These are phyloP conservation scores for Athetis lepigone DNA, from an alignment of 2,888 invertebrate species.

Conservation along the genomic window DNA sequence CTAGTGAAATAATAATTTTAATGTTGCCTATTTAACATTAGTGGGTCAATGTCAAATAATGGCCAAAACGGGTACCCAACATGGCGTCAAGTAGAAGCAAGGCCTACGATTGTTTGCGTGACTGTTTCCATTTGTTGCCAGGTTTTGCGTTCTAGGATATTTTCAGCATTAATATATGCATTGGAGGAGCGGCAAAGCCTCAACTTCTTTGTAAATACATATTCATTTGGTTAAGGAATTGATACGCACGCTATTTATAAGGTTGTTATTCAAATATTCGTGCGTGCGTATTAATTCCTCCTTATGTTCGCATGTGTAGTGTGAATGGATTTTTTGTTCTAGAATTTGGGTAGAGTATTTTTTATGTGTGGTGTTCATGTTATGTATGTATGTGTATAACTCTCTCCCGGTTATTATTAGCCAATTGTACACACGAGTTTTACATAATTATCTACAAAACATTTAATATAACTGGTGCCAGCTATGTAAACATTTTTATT, in stretches of 20 bases:
- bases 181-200: constrained; percentile 68
- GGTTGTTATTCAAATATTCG: neutral
- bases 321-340: neutral
- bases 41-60: constrained; percentile 56
- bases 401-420: too few species aligned
- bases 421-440: too few species aligned
- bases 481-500: neutral
- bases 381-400: too few species aligned
- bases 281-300: too few species aligned
- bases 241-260: constrained; percentile 31
- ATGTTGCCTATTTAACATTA: constrained; percentile 6
- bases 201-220: constrained; percentile 58
- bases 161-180: constrained; percentile 68
- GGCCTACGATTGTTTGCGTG: constrained; percentile 73
- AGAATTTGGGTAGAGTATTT: neutral
- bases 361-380: too few species aligned
- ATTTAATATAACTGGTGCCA: too few species aligned
- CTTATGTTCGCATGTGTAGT: neutral
- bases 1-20: neutral
- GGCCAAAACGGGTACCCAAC: constrained; percentile 53
- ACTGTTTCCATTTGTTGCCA: constrained; percentile 73
- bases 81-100: constrained; percentile 62
- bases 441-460: neutral
- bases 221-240: constrained; percentile 40
- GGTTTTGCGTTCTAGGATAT: constrained; percentile 73